A percentile compares a stretch with the other conserved stretches of the same genome.
phyloP scores from a whole-genome alignment of 2,113 vertebrate genomes.

The Sakesphorus luctuosus region DNA sequence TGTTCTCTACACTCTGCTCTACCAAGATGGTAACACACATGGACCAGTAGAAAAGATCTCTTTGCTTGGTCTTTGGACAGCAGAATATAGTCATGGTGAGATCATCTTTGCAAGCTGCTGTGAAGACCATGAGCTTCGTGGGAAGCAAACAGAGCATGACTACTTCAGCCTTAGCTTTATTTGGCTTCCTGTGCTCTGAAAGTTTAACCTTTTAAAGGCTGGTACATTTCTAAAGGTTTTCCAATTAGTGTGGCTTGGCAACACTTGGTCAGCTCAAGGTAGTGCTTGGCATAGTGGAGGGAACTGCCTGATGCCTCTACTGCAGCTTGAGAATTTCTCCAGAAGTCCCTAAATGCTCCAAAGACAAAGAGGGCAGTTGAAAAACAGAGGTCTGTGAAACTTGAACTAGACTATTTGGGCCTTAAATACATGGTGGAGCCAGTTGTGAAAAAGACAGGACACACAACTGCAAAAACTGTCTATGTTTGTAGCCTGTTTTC shows the following conservation, averaged over 20 bases:
- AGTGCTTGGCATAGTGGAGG: neutral
- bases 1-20: neutral
- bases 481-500: neutral
- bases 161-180: neutral
- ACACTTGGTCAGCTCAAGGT: neutral
- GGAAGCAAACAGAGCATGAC: neutral
- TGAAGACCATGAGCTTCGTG: neutral
- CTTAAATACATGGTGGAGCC: neutral
- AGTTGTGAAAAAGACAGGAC: neutral
- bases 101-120: neutral
- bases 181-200: neutral
- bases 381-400: neutral
- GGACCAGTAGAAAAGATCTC: neutral
- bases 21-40: neutral
- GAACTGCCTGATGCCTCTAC: neutral
- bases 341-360: fast-evolving
- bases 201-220: neutral
- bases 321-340: neutral
- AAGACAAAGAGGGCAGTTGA: neutral
- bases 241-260: neutral
- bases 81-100: neutral
- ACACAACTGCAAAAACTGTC: neutral
- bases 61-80: neutral
- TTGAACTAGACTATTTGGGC: neutral
- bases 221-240: neutral